Percentiles rank a stretch among this genome's conserved stretches.
These are phyloP conservation scores for Eumerus sabulonum DNA, from an alignment of 2,888 invertebrate genomes.

Conservation along the genomic window DNA sequence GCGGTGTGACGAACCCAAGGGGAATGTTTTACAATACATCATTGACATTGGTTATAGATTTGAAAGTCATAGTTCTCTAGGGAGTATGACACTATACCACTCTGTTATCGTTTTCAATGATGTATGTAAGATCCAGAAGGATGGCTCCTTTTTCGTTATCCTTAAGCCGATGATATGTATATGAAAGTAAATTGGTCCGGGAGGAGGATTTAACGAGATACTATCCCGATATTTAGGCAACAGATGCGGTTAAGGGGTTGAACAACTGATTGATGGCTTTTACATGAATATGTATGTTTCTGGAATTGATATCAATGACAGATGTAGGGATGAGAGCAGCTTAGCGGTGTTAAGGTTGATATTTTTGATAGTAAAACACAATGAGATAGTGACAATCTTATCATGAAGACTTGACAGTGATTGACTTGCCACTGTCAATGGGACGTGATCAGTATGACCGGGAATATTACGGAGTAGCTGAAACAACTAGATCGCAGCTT, in stretches of 20 bases:
- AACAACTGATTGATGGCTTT: slow-evolving; percentile 41
- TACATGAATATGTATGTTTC: too few species aligned
- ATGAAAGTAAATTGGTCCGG: slow-evolving; percentile 52
- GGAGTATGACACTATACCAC: neutral
- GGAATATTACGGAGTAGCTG: too few species aligned
- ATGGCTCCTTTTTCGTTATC: slow-evolving; percentile 3
- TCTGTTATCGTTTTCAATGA: neutral
- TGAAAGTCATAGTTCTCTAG: slow-evolving; percentile 22
- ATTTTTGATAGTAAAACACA: too few species aligned
- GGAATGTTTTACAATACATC: slow-evolving; percentile 27
- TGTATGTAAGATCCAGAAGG: slow-evolving; percentile 22
- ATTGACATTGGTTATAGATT: slow-evolving; percentile 54
- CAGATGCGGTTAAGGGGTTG: slow-evolving; percentile 39
- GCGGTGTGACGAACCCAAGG: neutral
- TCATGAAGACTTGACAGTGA: too few species aligned
- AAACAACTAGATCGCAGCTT: too few species aligned
- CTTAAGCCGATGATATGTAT: slow-evolving; percentile 20
- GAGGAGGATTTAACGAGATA: slow-evolving; percentile 31
- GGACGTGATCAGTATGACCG: too few species aligned
- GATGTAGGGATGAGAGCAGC: too few species aligned
- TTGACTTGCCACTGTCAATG: too few species aligned
- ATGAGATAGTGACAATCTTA: too few species aligned
- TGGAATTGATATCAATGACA: too few species aligned
- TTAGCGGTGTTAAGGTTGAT: too few species aligned
- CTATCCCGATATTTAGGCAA: slow-evolving; percentile 22